Conservation (phyloP, 1,140 invertebrate genomes). For the Bombus haemorrhoidalis region DNA sequence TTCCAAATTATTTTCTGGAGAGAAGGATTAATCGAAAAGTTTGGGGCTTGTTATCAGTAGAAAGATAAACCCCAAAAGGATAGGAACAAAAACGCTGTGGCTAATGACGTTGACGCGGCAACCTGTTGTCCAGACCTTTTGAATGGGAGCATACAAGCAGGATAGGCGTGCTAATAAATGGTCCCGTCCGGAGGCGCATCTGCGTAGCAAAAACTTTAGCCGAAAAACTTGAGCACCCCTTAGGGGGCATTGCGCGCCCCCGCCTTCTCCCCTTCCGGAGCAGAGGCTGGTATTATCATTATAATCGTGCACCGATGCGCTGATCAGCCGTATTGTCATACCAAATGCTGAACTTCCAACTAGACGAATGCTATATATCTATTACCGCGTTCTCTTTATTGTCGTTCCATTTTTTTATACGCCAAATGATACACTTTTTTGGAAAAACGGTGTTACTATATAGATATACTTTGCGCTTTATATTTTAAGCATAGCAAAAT, state of each 20-base stretch:
- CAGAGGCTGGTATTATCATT: conserved; percentile 79
- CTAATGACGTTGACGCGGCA: conserved; percentile 76
- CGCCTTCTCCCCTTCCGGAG: conserved; percentile 64
- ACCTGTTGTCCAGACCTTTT: conserved; percentile 76
- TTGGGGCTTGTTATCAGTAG: conserved; percentile 45
- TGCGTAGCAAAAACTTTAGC: conserved; percentile 73
- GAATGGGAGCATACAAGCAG: conserved; percentile 66
- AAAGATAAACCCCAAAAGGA: conserved; percentile 51
- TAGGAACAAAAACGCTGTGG: conserved; percentile 63
- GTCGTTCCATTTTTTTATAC: neutral
- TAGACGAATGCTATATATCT: neutral
- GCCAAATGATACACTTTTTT: no score
- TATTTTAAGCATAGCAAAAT: no score
- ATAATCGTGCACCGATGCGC: conserved; percentile 79
- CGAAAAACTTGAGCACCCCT: conserved; percentile 75
- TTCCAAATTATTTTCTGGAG: conserved; percentile 41
- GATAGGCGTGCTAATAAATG: conserved; percentile 77
- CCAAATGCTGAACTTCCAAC: conserved; percentile 77
- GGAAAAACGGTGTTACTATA: no score
- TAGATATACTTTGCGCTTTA: no score
- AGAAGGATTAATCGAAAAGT: conserved; percentile 49
- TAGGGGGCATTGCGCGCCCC: conserved; percentile 63
- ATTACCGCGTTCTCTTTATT: neutral
- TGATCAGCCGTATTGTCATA: conserved; percentile 80
- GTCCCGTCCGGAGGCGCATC: conserved; percentile 73